Percentiles rank a stretch among this genome's conserved stretches.
Conservation (phyloP, 2,797 vertebrate species). For the Leptatherina wallacei region DNA sequence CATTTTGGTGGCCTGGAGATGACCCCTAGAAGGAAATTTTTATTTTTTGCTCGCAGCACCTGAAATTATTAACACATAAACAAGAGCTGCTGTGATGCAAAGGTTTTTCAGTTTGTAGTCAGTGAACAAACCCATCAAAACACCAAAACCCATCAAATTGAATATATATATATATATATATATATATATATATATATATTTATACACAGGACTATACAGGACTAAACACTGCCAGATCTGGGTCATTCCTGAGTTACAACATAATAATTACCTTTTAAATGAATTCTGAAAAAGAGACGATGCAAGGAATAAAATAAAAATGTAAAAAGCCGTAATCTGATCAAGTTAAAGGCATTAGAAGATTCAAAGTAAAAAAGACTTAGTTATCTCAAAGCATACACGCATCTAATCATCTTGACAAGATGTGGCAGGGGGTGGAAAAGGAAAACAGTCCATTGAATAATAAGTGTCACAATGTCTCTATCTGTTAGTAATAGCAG, state of each 20-base stretch:
- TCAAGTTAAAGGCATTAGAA: background rate
- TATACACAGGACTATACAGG: no score
- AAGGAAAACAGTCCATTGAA: background rate
- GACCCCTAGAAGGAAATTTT: slow-evolving; percentile 21
- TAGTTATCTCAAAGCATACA: background rate
- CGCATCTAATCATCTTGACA: background rate
- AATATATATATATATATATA: no score
- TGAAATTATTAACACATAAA: slow-evolving; percentile 17
- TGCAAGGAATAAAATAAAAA: background rate
- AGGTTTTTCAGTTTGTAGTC: slow-evolving; percentile 55
- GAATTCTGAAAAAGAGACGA: background rate
- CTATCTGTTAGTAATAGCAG: background rate
- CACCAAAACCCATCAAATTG: no score
- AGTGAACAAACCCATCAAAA: slow-evolving; percentile 20
- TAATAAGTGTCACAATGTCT: background rate
- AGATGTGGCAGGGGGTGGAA: background rate
- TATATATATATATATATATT: no score
- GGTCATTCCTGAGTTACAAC: no score
- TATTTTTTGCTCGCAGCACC: slow-evolving; percentile 27
- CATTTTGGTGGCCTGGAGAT: slow-evolving; percentile 18
- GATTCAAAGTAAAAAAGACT: background rate
- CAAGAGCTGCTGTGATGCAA: background rate
- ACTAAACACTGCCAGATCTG: no score
- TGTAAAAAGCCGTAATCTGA: background rate
- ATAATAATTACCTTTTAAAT: background rate